These are phyloP conservation scores for Vanacampus margaritifer DNA, from an alignment of 2,113 vertebrate species.

Conservation along the genomic window DNA sequence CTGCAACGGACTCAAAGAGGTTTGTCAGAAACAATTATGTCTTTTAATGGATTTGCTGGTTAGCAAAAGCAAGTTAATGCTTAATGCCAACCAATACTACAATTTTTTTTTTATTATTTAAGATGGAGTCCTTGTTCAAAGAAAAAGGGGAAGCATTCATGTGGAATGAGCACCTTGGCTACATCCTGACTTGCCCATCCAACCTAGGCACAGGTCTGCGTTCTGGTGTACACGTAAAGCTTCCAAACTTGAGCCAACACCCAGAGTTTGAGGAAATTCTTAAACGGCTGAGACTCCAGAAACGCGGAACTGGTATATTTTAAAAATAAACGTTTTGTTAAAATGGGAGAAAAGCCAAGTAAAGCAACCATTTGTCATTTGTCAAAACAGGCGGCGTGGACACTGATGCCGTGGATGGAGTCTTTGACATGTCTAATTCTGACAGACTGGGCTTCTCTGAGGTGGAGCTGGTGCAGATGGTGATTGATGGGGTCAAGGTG, in stretches of 20 bases:
- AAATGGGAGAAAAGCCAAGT: neutral
- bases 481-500: conserved; percentile 3
- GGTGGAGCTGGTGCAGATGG: conserved; percentile 7
- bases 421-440: conserved; percentile 4
- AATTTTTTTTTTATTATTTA: neutral
- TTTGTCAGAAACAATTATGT: neutral
- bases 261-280: neutral
- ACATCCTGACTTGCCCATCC: conserved; percentile 6
- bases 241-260: neutral
- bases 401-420: conserved; percentile 3
- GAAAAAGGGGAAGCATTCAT: conserved; percentile 9
- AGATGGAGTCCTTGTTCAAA: conserved; percentile 3
- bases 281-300: neutral
- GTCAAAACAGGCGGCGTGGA: neutral
- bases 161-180: conserved; percentile 10
- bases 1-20: conserved; percentile 7
- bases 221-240: conserved; percentile 1
- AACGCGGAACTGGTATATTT: conserved; percentile 3
- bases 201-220: neutral
- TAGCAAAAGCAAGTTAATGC: neutral
- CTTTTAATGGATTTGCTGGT: neutral
- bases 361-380: too few relatives aligned
- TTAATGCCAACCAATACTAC: neutral
- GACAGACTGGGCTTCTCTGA: conserved; percentile 11
- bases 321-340: too few relatives aligned